These are phyloP conservation scores for Saguinus midas DNA, from an alignment of 2,113 vertebrate genomes.

Conservation along the genomic window DNA sequence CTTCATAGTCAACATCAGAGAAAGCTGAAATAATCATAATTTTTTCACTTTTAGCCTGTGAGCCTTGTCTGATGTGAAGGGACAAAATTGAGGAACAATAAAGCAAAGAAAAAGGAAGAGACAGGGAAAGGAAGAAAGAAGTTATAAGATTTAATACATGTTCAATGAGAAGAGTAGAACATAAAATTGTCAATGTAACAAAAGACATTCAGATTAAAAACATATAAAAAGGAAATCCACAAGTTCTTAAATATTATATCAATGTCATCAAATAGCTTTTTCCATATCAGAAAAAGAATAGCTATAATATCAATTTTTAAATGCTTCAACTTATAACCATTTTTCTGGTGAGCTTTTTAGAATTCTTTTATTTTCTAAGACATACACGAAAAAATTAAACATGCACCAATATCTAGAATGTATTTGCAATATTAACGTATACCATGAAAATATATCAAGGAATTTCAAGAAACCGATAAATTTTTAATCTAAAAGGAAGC, in stretches of 20 bases:
- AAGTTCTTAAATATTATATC: slow-evolving; percentile 35
- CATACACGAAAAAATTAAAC: slow-evolving; percentile 39
- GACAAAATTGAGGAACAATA: slow-evolving; percentile 68
- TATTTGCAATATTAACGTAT: slow-evolving; percentile 20
- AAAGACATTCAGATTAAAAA: slow-evolving; percentile 46
- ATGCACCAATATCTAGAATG: slow-evolving; percentile 40
- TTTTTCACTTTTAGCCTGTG: slow-evolving; percentile 88
- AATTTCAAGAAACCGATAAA: slow-evolving; percentile 38
- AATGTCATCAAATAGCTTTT: slow-evolving; percentile 28
- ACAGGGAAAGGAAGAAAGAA: slow-evolving; percentile 76
- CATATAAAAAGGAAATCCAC: slow-evolving; percentile 18
- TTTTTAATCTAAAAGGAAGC: slow-evolving; percentile 32
- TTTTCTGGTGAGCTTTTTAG: slow-evolving; percentile 22
- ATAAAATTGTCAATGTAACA: slow-evolving; percentile 18
- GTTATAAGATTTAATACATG: slow-evolving; percentile 46
- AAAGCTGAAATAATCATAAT: slow-evolving; percentile 92
- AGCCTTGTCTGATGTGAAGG: slow-evolving; percentile 79
- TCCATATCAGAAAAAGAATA: slow-evolving; percentile 50
- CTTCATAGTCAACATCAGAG: slow-evolving; percentile 88
- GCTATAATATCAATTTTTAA: slow-evolving; percentile 9
- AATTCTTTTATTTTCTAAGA: slow-evolving; percentile 44
- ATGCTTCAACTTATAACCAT: background rate
- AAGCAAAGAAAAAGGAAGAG: slow-evolving; percentile 70
- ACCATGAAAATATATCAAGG: slow-evolving; percentile 21
- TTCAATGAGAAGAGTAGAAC: slow-evolving; percentile 60